Percentiles rank a stretch among this genome's conserved stretches.
phyloP scores from a whole-genome alignment of 2,888 invertebrate genomes.

The Cephalotes varians region DNA sequence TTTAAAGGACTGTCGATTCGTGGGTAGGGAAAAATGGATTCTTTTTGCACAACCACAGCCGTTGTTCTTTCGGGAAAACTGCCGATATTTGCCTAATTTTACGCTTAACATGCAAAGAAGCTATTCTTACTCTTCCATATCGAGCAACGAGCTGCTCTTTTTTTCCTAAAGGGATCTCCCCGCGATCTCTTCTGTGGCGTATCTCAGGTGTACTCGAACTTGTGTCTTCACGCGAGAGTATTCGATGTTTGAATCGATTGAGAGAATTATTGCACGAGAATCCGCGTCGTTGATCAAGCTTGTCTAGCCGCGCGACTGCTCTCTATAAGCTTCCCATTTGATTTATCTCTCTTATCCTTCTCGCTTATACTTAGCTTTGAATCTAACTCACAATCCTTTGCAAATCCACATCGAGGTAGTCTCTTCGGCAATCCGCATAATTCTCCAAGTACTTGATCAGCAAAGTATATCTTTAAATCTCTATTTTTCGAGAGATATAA shows the following conservation, averaged over 20 bases:
- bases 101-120: conserved; percentile 68
- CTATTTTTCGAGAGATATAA: neutral
- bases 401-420: neutral
- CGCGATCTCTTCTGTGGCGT: neutral
- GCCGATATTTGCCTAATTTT: conserved; percentile 70
- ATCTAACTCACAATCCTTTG: neutral
- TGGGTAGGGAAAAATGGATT: conserved; percentile 55
- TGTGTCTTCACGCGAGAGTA: neutral
- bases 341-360: neutral
- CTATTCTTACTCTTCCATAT: conserved; percentile 41
- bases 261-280: neutral
- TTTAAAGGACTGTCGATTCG: conserved; percentile 52
- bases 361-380: neutral
- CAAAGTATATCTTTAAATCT: neutral
- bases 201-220: neutral
- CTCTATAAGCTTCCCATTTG: conserved; percentile 1
- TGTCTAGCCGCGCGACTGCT: neutral
- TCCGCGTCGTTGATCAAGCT: neutral
- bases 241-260: conserved; percentile 9
- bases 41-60: conserved; percentile 51
- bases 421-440: neutral
- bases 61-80: conserved; percentile 23
- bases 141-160: conserved; percentile 43
- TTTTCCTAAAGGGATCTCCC: neutral
- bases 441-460: neutral